Percentiles rank a stretch among this genome's conserved stretches.
phyloP scores from a whole-genome alignment of 2,888 invertebrate species.

The Oligia strigilis region DNA sequence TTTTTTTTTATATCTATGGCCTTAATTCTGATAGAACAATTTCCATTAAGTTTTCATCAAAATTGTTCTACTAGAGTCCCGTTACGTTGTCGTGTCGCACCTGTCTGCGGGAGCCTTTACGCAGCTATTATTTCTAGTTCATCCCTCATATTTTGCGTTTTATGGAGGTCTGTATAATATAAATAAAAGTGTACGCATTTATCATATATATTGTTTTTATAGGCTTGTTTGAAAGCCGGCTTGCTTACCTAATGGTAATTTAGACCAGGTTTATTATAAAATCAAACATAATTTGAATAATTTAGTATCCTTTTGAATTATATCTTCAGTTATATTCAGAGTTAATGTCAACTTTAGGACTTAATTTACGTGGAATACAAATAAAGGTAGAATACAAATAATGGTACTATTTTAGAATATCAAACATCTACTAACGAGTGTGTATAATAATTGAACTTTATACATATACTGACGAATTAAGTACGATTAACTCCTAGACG shows the following conservation, averaged over 20 bases:
- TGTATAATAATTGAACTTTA: background rate
- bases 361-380: background rate
- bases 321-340: background rate
- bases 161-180: conserved; percentile 30
- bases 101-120: background rate
- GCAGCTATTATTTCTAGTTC: conserved; percentile 47
- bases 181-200: conserved; percentile 40
- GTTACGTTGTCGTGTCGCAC: background rate
- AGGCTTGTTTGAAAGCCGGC: conserved; percentile 19
- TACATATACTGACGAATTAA: conserved; percentile 2
- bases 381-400: background rate
- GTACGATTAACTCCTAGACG: background rate
- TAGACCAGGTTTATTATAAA: background rate
- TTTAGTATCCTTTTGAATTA: background rate
- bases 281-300: background rate
- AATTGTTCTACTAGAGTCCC: background rate
- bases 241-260: conserved; percentile 4
- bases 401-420: background rate
- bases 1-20: too few species aligned
- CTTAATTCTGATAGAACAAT: background rate
- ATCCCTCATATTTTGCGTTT: conserved; percentile 35
- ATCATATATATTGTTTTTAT: conserved; percentile 33
- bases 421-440: conserved; percentile 9
- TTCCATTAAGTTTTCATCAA: background rate
- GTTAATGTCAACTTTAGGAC: background rate